Evolutionary conservation across 92 coral and sea anemone genomes (phyloP), one percentile per base, ranked within the genome.

Genomic region (Micromussa lordhowensis): DNA sequence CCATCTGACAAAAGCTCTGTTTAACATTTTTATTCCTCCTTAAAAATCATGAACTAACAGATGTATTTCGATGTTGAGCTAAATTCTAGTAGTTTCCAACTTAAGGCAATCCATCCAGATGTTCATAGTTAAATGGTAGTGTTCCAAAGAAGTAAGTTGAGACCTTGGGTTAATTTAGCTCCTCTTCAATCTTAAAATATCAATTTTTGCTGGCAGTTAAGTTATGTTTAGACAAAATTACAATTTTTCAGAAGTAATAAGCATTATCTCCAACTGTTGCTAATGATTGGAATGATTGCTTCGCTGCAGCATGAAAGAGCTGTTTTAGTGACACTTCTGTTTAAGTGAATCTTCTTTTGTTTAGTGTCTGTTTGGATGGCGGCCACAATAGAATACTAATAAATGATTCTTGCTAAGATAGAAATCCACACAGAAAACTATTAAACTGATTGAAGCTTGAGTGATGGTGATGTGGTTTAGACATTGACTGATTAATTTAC

Each of bases 341-440:
- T 66, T 26, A 74, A 36, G 28, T 53, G 2, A 10, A 74, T 74
- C 59, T 44, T 28, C 58, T 82, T 68, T 64, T 31, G 70, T 32
- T 79, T 34, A 31, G 11, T 21, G 16, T 69, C 21, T 66, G 77
- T 82, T 61, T 68, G 86, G 86, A 77, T 44, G 77, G 76, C 10
- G 2, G 19, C 49, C 18, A 82, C 30, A 40, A 21, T 7, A n/a
- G 69, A 64, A 19, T 17, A 82, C 77, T 68, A 48, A 69, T 66
- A 68, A 30, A 68, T 66, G 19, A 48, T 48, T 68, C 28, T 68
- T 26, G 17, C 71, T 24, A 24, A 68, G 4, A 44, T 2, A 29
- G 64, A 68, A 68, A 30, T 64, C 63, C 77, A 44, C 77, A 22
- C 83, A 57, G 51, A 22, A 48, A 58, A 11, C 18, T 10, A n/a